Evolutionary conservation across 1,140 invertebrate genomes (phyloP), one percentile per base, ranked within the genome.

Genomic region (Bombus fervidus): DNA sequence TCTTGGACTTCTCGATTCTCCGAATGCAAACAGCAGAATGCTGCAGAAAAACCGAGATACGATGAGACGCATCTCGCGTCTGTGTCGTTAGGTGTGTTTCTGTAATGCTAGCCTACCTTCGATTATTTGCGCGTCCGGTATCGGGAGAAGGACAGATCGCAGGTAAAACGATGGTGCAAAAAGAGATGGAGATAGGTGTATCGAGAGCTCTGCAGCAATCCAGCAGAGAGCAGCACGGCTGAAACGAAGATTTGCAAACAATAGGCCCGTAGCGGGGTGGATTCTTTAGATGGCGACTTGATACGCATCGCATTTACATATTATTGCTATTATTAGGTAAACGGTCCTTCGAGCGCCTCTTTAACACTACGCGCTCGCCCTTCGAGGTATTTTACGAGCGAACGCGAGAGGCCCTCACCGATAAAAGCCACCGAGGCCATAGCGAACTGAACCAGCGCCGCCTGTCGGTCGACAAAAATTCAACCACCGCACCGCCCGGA

Each of bases 291-390:
- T 94, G 92, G 93, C 93, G 93, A 92, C 92, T 93, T 88, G 93
- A 94, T 94, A 94, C 93, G 93, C 93, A 94, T 94, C 94, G 92
- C 92, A 95, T 95, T 95, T 94, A 95, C 94, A 95, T 95, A 95
- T 95, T 94, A 95, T 95, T 95, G 94, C 93, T 95, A 94, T 95
- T 95, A 95, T 95, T 95, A 95, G 93, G 94, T 95, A 94, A 95
- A 95, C 93, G 93, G 92, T 95, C 91, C 92, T 93, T 86, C 91
- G 91, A 93, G 92, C 93, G 92, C 90, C 93, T 94, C 93, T 94
- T 94, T 93, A 93, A 93, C 93, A 93, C 93, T 93, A 92, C 91
- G 86, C 81, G 83, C 91, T 92, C 89, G 90, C 92, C 90, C 93
- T 91, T 93, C 91, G 88, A 91, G 90, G 88, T 93, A 93, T 92